Evolutionary conservation across 2,797 vertebrate species (phyloP), one percentile per base, ranked within the genome.

Genomic region (Okamejei kenojei): DNA sequence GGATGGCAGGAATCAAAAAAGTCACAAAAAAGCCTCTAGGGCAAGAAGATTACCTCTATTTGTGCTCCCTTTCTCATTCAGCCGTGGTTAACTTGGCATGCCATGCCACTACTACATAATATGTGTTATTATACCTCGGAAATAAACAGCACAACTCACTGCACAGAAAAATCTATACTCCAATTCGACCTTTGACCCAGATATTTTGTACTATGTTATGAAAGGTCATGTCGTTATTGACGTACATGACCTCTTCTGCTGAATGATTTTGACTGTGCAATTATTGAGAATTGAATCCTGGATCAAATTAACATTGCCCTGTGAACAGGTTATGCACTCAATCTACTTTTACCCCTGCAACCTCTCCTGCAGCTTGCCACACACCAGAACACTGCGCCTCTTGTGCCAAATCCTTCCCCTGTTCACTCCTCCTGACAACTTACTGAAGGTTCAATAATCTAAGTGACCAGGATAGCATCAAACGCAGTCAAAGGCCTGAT

Each of bases 221-320:
- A 45, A 54, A 92, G 90, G 90, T 92, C 90, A 92, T 74, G 90
- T 38, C 54, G 73, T n/a, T 92, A 92, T 92, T 92, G 90, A 92
- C 17, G 90, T 45, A 92, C 38, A 76, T 71, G 45, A 54, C 35
- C 32, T 92, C 38, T 68, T 68, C 86, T 76, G 73, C 35, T 74
- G 90, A 92, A 92, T 92, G 73, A 29, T 74, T 92, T 71, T 76
- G 90, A 92, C 90, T 1, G 32, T 29, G 71, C 68, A 74, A 45
- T 71, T 92, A 76, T 76, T 19, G 90, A 26, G 90, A 54, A 91
- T 54, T 45, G 65, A 45, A 21, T 91, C 23, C 35, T 54, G 80
- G 80, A 82, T 82, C 90, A 91, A 91, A 91, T 91, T 90, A 68
- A 73, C 88, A 71, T 68, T 45, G 45, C 68, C 71, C 68, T 92